Conservation (phyloP, 64 coral and sea anemone genomes). For the Montipora sp. region DNA sequence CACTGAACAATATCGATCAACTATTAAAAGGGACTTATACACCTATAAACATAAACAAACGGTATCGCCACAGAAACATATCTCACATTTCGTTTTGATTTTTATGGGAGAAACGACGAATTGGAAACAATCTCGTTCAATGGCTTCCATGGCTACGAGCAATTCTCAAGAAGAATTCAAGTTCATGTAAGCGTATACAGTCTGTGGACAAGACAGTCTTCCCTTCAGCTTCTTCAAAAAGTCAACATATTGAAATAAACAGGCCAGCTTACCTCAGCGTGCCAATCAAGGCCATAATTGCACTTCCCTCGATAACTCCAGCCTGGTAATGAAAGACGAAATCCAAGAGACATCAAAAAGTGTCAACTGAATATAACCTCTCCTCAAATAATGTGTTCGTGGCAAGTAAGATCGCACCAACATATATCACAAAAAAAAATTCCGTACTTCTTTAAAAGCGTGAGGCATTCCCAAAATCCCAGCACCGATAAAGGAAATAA, state of each 20-base stretch:
- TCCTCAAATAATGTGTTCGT: conserved; percentile 28
- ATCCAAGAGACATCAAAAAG: neutral
- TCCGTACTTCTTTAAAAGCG: conserved; percentile 92
- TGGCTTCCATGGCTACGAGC: conserved; percentile 15
- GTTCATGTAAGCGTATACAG: too few relatives aligned
- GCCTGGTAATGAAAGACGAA: conserved; percentile 65
- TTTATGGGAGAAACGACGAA: neutral
- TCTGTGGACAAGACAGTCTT: neutral
- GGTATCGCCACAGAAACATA: neutral
- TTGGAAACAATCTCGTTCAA: neutral
- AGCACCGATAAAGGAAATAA: conserved; percentile 99
- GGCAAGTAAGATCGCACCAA: neutral
- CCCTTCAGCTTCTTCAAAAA: neutral
- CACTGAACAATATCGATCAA: too few relatives aligned
- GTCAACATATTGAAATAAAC: neutral
- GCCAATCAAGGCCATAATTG: conserved; percentile 91
- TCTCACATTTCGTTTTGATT: neutral
- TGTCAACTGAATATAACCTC: neutral
- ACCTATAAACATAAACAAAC: neutral
- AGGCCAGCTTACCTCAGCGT: conserved; percentile 74
- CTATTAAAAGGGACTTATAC: too few relatives aligned
- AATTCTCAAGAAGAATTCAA: neutral
- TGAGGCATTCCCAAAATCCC: conserved; percentile 98
- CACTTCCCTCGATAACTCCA: conserved; percentile 89
- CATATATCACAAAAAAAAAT: neutral